phyloP scores from a whole-genome alignment of 2,797 vertebrate genomes.

The Scleropages formosus region DNA sequence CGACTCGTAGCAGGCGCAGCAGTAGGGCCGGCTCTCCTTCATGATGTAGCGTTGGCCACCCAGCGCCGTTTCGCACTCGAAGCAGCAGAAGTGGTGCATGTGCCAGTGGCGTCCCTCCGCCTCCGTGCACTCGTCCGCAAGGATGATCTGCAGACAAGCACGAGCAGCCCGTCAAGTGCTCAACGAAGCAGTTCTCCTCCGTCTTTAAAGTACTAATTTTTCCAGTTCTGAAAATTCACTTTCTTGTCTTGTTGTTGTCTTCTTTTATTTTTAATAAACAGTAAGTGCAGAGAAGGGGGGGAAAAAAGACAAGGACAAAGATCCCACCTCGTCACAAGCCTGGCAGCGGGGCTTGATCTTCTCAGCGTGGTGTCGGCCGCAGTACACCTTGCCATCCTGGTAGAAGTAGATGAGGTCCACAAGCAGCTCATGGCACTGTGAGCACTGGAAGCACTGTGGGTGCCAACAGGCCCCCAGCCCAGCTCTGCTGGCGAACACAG shows the following conservation, averaged over 20 bases:
- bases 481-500: slow-evolving; percentile 83
- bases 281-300: no score
- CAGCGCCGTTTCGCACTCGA: slow-evolving; percentile 82
- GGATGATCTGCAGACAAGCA: slow-evolving; percentile 72
- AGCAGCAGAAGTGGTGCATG: slow-evolving; percentile 91
- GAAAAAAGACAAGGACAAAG: neutral
- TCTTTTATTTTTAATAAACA: neutral
- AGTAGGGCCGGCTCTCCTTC: slow-evolving; percentile 84
- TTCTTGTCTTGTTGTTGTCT: no score
- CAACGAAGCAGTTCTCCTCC: no score
- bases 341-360: slow-evolving; percentile 83
- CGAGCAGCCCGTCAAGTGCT: no score
- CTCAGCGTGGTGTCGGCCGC: slow-evolving; percentile 88
- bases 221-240: no score
- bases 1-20: slow-evolving; percentile 83
- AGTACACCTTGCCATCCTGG: slow-evolving; percentile 85
- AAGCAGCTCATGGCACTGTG: slow-evolving; percentile 81
- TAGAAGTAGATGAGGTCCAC: slow-evolving; percentile 92
- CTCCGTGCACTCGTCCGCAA: slow-evolving; percentile 86
- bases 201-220: no score
- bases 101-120: slow-evolving; percentile 89
- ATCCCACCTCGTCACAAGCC: slow-evolving; percentile 86
- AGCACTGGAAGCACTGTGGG: slow-evolving; percentile 86
- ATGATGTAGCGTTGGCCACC: slow-evolving; percentile 88
- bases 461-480: slow-evolving; percentile 85